phyloP scores from a whole-genome alignment of 2,888 invertebrate genomes.

The Petrolisthes manimaculis region DNA sequence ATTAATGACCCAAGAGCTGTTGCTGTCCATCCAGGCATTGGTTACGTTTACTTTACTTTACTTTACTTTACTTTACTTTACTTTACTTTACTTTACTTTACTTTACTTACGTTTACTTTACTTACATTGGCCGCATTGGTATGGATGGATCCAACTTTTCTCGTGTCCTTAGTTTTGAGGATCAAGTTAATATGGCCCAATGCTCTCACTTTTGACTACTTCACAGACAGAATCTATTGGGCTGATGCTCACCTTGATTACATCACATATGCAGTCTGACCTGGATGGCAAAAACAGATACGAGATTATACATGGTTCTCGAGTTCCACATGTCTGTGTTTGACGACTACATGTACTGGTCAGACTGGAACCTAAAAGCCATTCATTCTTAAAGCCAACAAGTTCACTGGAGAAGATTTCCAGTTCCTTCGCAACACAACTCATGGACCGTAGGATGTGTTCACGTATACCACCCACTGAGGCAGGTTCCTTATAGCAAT shows the following conservation, averaged over 20 bases:
- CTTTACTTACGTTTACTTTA: conserved; percentile 96
- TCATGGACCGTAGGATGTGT: conserved; percentile 94
- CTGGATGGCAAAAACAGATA: conserved; percentile 90
- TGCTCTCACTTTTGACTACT: no score
- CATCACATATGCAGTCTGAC: conserved; percentile 93
- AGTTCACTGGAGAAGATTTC: conserved; percentile 82
- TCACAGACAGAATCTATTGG: no score
- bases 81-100: no score
- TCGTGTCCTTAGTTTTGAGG: conserved; percentile 85
- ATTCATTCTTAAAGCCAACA: conserved; percentile 90
- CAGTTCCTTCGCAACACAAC: conserved; percentile 87
- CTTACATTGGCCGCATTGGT: conserved; percentile 95
- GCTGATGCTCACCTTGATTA: no score
- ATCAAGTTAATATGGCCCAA: conserved; percentile 98
- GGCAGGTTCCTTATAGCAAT: conserved; percentile 87
- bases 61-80: no score
- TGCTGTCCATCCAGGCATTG: conserved; percentile 93
- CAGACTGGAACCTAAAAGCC: conserved; percentile 98
- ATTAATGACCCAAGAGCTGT: no score
- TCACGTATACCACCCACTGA: conserved; percentile 89
- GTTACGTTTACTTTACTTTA: conserved; percentile 92
- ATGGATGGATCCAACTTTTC: conserved; percentile 96
- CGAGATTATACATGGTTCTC: conserved; percentile 80
- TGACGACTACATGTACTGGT: conserved; percentile 94
- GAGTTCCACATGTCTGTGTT: conserved; percentile 95